Conservation (phyloP, 2,113 vertebrate genomes). For the Casuarius casuarius region DNA sequence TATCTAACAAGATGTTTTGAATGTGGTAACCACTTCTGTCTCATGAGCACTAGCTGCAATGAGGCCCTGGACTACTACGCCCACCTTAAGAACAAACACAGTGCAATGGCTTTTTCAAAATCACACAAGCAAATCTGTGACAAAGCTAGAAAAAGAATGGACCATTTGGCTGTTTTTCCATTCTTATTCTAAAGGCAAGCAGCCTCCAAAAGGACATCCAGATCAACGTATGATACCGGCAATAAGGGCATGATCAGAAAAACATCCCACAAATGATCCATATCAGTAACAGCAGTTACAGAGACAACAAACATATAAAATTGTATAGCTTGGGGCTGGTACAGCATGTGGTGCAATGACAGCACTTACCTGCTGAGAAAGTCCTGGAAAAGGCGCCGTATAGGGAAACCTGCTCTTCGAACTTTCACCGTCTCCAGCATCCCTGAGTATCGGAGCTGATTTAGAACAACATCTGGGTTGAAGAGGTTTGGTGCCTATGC, state of each 20-base stretch:
- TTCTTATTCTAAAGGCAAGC: conserved; percentile 7
- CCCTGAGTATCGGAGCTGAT: conserved; percentile 90
- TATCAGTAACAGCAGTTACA: not conserved
- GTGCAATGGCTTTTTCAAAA: not conserved
- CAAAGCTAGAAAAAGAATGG: not conserved
- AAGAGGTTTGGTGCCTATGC: conserved; percentile 84
- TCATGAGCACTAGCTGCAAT: not conserved
- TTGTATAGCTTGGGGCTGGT: not conserved
- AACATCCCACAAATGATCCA: not conserved
- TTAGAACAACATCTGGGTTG: conserved; percentile 86
- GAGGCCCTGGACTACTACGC: not conserved
- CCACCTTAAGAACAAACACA: not conserved
- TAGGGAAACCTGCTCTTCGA: conserved; percentile 89
- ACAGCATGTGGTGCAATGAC: not conserved
- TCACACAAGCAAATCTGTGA: not conserved
- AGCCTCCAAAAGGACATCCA: not conserved
- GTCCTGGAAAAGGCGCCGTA: conserved; percentile 87
- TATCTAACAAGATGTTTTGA: not conserved
- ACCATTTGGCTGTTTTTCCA: conserved; percentile 18
- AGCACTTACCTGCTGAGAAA: conserved; percentile 83
- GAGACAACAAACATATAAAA: not conserved
- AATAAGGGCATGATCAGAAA: not conserved
- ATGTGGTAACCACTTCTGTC: not conserved
- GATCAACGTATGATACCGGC: not conserved
- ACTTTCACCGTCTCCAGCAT: conserved; percentile 95